Conservation (phyloP, 2,797 vertebrate genomes). For the Gadopsis bispinosus region DNA sequence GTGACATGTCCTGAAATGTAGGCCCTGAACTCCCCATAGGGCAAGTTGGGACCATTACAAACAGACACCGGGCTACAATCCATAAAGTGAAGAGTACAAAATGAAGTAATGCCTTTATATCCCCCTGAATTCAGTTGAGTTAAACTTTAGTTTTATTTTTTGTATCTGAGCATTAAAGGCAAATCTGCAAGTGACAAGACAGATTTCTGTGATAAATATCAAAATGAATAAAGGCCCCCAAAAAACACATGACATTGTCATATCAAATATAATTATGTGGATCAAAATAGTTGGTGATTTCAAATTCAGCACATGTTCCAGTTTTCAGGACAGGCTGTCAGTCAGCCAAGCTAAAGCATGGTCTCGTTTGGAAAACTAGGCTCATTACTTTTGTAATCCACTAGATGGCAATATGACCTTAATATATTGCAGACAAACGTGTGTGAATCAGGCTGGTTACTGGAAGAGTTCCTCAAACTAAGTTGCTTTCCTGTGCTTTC, state of each 20-base stretch:
- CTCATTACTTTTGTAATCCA: conserved; percentile 30
- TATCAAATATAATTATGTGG: not conserved
- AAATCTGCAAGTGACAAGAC: not conserved
- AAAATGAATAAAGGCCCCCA: not conserved
- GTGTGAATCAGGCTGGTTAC: accelerated
- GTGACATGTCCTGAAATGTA: conserved; percentile 53
- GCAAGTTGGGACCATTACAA: not conserved
- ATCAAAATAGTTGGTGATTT: not conserved
- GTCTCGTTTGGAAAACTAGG: conserved; percentile 9
- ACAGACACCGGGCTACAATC: not conserved
- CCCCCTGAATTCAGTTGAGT: not conserved
- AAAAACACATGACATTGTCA: not conserved
- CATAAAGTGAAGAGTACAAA: not conserved
- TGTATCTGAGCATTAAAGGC: not conserved
- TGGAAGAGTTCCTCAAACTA: too few species aligned
- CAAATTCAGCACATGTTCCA: not conserved
- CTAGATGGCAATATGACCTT: conserved; percentile 64
- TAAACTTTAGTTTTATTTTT: not conserved
- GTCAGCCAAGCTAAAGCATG: conserved; percentile 4
- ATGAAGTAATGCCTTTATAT: not conserved
- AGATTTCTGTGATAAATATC: not conserved
- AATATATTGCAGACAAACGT: not conserved
- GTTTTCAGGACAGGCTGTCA: not conserved
- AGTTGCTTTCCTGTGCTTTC: not conserved
- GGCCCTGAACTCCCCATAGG: conserved; percentile 42